Base-by-base conservation (phyloP, 2,888 invertebrate genomes). In the Yponomeuta evonymella region DNA sequence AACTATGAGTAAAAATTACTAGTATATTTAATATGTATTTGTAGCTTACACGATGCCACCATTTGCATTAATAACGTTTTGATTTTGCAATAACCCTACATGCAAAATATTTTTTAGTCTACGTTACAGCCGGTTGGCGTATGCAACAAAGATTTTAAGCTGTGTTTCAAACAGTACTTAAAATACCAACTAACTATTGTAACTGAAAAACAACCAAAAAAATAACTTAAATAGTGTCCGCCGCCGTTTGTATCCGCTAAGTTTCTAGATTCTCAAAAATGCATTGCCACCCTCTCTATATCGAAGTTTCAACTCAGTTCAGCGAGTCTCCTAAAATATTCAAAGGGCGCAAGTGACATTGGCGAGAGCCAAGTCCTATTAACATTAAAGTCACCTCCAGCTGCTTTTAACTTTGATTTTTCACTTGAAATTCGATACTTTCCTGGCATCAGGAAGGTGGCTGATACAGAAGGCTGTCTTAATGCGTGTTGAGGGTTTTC, bases 301-400 rank as follows among this genome's bases (percentile, higher is more conserved):
- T 77, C 76, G 79, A 88, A 89, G 80, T 87, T 89, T 82, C 78
- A 79, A 84, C 79, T 82, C 77, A 75, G 76, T 79, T 75, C 76
- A 70, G 76, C 76, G 76, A 76, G 78, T 75, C 78, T 74, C 80
- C 86, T 90, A 84, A 88, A 89, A 89, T 87, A 89, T 89, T 90
- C 88, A 89, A 79, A 77, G 78, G 79, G 48, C 80, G 79, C 81
- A 85, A 87, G 84, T 86, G 85, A 84, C 85, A 84, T 83, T 75
- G 79, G 81, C 73, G 75, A 82, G 82, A 81, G 79, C 78, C 79
- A 78, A 67, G 48, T 69, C 81, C 84, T 86, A 88, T 88, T 86
- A 88, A 85, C 83, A 83, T 83, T 79, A 76, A 80, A 81, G 79
- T 79, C 79, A 79, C 79, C 81, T 78, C 78, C 72, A 75, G 75